Conservation (phyloP, 23 tunicate species). For the Ciona savignyi region DNA sequence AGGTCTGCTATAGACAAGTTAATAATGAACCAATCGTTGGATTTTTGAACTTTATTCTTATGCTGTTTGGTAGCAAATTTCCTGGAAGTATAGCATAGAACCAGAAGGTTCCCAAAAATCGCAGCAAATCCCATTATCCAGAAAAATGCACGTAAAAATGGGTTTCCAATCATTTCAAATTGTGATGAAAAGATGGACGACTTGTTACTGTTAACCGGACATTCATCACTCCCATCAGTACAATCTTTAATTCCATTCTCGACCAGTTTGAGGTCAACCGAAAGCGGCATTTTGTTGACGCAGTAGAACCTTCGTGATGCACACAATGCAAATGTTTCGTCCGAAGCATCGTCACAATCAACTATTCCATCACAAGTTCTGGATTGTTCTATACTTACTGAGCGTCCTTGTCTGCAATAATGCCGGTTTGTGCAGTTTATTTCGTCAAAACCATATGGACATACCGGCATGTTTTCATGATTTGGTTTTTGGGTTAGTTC, state of each 20-base stretch:
- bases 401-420: not conserved
- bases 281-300: not conserved
- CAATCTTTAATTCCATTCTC: conserved; percentile 13
- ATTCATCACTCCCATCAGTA: conserved; percentile 19
- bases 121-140: conserved; percentile 4
- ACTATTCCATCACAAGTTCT: not conserved
- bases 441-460: no score
- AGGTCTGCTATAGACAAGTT: conserved; percentile 56
- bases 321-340: not conserved
- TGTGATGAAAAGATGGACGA: not conserved
- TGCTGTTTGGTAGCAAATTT: not conserved
- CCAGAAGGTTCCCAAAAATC: conserved; percentile 3
- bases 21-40: conserved; percentile 18
- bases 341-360: conserved; percentile 2
- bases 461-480: no score
- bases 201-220: no score
- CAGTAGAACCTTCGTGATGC: not conserved
- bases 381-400: not conserved
- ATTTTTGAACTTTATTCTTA: not conserved
- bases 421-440: no score
- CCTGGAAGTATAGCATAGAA: not conserved
- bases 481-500: no score
- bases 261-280: not conserved
- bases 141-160: conserved; percentile 8
- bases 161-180: conserved; percentile 11